Percentiles rank a stretch among this genome's conserved stretches.
These are phyloP conservation scores for Mycalesis mineus DNA, from an alignment of 2,888 invertebrate species.

Conservation along the genomic window DNA sequence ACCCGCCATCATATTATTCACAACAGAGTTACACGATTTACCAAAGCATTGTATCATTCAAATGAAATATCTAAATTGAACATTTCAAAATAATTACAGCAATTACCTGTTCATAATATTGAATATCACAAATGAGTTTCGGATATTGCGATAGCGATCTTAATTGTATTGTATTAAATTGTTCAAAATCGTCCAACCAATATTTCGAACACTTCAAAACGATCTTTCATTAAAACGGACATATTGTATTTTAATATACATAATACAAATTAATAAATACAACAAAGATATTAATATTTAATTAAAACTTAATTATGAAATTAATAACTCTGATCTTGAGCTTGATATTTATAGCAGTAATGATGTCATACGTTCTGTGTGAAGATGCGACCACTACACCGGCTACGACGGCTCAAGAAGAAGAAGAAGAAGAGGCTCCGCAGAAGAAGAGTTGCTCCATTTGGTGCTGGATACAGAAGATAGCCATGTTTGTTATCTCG, in stretches of 20 bases:
- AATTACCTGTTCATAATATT: neutral
- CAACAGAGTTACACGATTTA: neutral
- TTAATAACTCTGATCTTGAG: constrained; percentile 38
- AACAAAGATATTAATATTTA: constrained; percentile 4
- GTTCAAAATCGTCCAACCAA: neutral
- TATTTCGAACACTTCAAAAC: constrained; percentile 12
- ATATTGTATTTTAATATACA: neutral
- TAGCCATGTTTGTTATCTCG: constrained; percentile 70
- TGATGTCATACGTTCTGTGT: constrained; percentile 44
- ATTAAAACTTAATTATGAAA: constrained; percentile 29
- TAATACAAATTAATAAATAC: neutral
- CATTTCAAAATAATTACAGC: constrained; percentile 5
- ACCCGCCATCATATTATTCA: neutral
- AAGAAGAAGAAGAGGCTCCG: constrained; percentile 63
- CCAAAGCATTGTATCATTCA: neutral
- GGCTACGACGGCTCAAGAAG: constrained; percentile 47
- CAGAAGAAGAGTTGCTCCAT: constrained; percentile 65
- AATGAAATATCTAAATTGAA: neutral
- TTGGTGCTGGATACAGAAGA: constrained; percentile 77
- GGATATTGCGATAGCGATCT: constrained; percentile 18
- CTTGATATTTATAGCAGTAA: constrained; percentile 37
- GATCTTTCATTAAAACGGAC: neutral
- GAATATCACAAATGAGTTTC: constrained; percentile 18
- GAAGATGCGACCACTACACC: constrained; percentile 55
- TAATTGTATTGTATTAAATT: constrained; percentile 6